Evolutionary conservation across 2,888 invertebrate species (phyloP), one percentile per base, ranked within the genome.

Genomic region (Synanthedon vespiformis): DNA sequence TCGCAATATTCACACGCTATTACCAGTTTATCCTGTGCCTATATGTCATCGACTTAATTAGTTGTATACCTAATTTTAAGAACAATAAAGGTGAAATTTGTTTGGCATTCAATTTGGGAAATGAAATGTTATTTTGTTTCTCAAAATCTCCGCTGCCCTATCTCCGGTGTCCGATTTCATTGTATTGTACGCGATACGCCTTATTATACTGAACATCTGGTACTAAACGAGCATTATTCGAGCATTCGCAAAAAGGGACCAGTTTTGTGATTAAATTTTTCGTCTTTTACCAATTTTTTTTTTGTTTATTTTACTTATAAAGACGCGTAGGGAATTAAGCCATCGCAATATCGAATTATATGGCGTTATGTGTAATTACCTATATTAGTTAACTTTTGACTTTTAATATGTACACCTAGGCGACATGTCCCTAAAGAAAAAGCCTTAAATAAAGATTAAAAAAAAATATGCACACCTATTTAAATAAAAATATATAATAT

Each of bases 171-270:
- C 84, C 74, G 80, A 85, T 87, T 83, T 80, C 87, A 76, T 79
- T 77, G 77, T 81, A 83, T 87, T 87, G 84, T 85, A 70, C 76
- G 70, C 85, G 87, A 87, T 85, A 84, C 71, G 78, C 76, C 87
- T 87, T 85, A 87, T 87, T 85, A 87, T 87, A 73, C 80, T 73
- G 79, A 82, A 84, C 83, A 87, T 85, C 85, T 87, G 87, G 78
- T 76, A 18, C 48, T 16, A 14, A 70, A 66, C 67, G 63, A 65
- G 72, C 77, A 74, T 82, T 77, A 80, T 80, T 79, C 74, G 75
- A 72, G 72, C 70, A 68, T 73, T 71, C 71, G 73, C 74, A 77
- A 82, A 84, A 79, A 78, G 48, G 49, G 44, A 63, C 57, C 55
- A 54, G 60, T 61, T 67, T 67, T 70, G 70, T 67, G 64, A 73